Conservation (phyloP, 2,888 invertebrate species). For the Diabrotica balteata region DNA sequence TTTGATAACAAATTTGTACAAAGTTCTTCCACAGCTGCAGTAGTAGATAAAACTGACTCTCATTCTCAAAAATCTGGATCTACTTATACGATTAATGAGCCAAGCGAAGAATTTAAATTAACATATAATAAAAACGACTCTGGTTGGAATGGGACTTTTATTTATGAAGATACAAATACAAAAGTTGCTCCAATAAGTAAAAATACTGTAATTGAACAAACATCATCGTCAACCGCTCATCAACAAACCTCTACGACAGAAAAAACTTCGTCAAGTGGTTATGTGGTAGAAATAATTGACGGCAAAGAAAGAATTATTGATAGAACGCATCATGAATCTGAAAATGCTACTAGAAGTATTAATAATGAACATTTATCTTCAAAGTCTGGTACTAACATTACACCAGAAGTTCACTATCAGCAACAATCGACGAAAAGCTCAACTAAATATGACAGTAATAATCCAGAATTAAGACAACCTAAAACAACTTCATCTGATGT, state of each 20-base stretch:
- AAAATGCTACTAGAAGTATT: slow-evolving; percentile 44
- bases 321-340: slow-evolving; percentile 66
- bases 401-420: slow-evolving; percentile 65
- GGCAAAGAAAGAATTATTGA: slow-evolving; percentile 70
- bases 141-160: slow-evolving; percentile 62
- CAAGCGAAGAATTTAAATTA: slow-evolving; percentile 55
- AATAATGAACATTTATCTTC: slow-evolving; percentile 65
- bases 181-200: slow-evolving; percentile 36
- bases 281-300: slow-evolving; percentile 71
- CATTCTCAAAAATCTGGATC: slow-evolving; percentile 50
- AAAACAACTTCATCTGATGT: slow-evolving; percentile 61
- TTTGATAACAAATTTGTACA: slow-evolving; percentile 31
- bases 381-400: slow-evolving; percentile 66
- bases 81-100: slow-evolving; percentile 48
- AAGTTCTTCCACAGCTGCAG: slow-evolving; percentile 31
- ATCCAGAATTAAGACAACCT: slow-evolving; percentile 60
- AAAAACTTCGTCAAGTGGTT: slow-evolving; percentile 71
- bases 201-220: slow-evolving; percentile 47
- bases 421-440: slow-evolving; percentile 65
- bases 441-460: slow-evolving; percentile 66
- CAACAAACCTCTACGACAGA: slow-evolving; percentile 64
- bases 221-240: slow-evolving; percentile 59
- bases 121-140: slow-evolving; percentile 59
- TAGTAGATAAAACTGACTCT: slow-evolving; percentile 9
- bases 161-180: slow-evolving; percentile 54